phyloP scores from a whole-genome alignment of 2,113 vertebrate species.

The Epinephelus cyanopodus region DNA sequence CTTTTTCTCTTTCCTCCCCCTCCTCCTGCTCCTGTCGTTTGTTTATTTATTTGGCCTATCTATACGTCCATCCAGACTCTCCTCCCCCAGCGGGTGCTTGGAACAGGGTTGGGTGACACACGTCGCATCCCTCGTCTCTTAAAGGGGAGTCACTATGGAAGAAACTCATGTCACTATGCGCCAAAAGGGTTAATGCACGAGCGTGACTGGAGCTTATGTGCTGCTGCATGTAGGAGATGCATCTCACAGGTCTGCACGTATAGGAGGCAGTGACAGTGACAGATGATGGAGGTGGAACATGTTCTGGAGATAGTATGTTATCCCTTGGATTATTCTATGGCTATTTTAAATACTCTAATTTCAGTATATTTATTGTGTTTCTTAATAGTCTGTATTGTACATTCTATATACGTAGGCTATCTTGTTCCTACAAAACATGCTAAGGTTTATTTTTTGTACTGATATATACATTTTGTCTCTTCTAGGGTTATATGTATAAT shows the following conservation, averaged over 20 bases:
- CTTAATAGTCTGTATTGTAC: no score
- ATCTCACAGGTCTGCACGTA: conserved; percentile 25
- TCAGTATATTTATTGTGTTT: no score
- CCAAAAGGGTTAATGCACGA: conserved; percentile 59
- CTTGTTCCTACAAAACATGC: no score
- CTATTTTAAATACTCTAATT: no score
- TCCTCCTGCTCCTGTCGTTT: conserved; percentile 33
- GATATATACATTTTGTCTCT: no score
- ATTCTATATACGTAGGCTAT: no score
- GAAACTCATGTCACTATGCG: conserved; percentile 2
- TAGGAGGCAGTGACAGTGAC: background rate
- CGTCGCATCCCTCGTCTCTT: conserved; percentile 58
- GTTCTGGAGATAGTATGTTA: background rate
- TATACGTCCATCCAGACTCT: conserved; percentile 46
- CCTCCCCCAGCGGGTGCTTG: conserved; percentile 47
- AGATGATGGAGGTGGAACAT: conserved; percentile 9
- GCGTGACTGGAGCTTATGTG: conserved; percentile 28
- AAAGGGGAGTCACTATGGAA: conserved; percentile 53
- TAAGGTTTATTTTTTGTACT: no score
- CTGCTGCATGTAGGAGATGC: conserved; percentile 16
- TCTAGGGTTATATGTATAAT: no score
- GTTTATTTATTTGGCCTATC: conserved; percentile 63
- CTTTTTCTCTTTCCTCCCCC: conserved; percentile 24
- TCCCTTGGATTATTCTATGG: no score
- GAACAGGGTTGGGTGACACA: conserved; percentile 66